Evolutionary conservation across 2,888 invertebrate species (phyloP), one percentile per base, ranked within the genome.

Genomic region (Polyommatus icarus): DNA sequence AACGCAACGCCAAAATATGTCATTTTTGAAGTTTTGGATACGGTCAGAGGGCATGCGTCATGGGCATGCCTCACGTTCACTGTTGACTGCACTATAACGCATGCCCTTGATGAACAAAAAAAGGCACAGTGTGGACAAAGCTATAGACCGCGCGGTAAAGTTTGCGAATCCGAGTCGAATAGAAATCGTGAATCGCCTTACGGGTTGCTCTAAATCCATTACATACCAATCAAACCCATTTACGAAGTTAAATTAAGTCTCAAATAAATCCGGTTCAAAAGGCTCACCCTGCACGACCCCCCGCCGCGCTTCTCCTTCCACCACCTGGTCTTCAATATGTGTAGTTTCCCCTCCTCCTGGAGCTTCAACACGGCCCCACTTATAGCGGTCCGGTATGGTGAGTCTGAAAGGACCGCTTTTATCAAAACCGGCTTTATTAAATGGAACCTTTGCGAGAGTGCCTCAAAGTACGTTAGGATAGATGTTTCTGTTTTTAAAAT

Each of bases 291-390:
- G 88, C 98, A 98, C 78, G 97, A 96, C 76, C 98, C 98, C 32
- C 98, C 98, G 29, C 98, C 98, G 50, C 98, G 95, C 92, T 97
- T 98, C 91, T 98, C 97, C 88, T 98, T 98, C 99, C 99, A 99
- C 99, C 99, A 99, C 88, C 97, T 97, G 50, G 98, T 98, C 95
- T 99, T 99, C 85, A 99, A 94, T 87, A 97, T 96, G 87, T 98
- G 98, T 80, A 99, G 95, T 90, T 97, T 97, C 72, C 99, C 99
- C 89, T 98, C 98, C 91, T 99, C 99, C 94, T 99, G 99, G 61
- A 99, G 95, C 91, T 98, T 98, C 76, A 99, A 94, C 83, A 99
- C 98, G 73, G 98, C 98, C 50, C 98, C 98, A 87, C 98, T 99
- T 85, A 99, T 98, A 78, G 98, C 97, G 77, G 98, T 98, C 83